Percentiles rank a stretch among this genome's conserved stretches.
phyloP scores from a whole-genome alignment of 2,888 invertebrate species.

The Drosophila mimetica region DNA sequence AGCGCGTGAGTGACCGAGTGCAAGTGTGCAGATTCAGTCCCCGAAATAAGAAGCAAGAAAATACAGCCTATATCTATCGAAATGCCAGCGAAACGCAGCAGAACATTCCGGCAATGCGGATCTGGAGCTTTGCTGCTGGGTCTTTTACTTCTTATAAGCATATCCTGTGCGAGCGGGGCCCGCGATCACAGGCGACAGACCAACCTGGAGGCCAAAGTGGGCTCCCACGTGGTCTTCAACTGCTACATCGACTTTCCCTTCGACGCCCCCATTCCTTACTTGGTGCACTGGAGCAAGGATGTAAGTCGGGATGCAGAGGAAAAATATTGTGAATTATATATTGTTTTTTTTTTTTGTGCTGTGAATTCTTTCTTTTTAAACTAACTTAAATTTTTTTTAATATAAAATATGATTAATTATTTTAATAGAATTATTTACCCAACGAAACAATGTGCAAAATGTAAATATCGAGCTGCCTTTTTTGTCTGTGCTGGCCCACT shows the following conservation, averaged over 20 bases:
- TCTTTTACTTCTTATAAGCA: conserved; percentile 80
- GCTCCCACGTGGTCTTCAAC: conserved; percentile 84
- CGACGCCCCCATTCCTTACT: conserved; percentile 93
- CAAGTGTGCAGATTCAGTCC: conserved; percentile 22
- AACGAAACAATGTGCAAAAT: neutral
- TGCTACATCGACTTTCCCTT: conserved; percentile 92
- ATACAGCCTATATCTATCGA: neutral
- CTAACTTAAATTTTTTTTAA: too few relatives aligned
- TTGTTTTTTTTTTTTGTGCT: neutral
- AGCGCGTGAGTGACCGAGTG: conserved; percentile 30
- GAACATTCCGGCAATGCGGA: conserved; percentile 16
- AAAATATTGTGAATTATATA: too few relatives aligned
- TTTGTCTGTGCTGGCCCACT: conserved; percentile 6
- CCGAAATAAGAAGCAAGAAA: neutral
- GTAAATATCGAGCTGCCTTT: neutral
- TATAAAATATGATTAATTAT: too few relatives aligned
- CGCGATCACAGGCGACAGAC: conserved; percentile 78
- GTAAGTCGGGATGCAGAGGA: conserved; percentile 85
- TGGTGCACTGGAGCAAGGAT: conserved; percentile 95
- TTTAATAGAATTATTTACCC: neutral
- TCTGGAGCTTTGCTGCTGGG: neutral
- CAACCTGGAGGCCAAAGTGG: conserved; percentile 84
- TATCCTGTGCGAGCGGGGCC: conserved; percentile 82
- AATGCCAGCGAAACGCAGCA: conserved; percentile 47
- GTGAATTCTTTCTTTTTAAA: too few relatives aligned